Base-by-base conservation (phyloP, 2,113 vertebrate genomes). In the Kryptolebias marmoratus region DNA sequence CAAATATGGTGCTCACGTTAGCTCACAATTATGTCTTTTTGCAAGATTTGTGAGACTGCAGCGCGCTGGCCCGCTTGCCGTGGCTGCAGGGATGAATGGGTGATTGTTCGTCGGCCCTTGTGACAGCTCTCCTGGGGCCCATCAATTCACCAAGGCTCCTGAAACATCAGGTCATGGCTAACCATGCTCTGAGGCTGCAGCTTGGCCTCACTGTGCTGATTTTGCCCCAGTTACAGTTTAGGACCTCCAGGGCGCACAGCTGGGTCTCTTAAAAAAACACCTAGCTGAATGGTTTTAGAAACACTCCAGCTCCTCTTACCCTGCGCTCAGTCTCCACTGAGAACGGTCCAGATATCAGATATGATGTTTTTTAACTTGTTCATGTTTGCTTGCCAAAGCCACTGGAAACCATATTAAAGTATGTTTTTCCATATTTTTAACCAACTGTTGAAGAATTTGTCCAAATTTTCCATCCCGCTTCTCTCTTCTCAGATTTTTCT, bases 181-280 rank as follows among this genome's bases (percentile, higher is more conserved):
- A 80, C 73, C 81, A 65, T 71, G 71, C 73, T 68, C 86, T 79
- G 82, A 74, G 71, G 80, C 81, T 69, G 57, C 72, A 79, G 80
- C 59, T 42, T 59, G 83, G 81, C 83, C 79, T 67, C 81, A 56
- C 71, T 53, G 78, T 42, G 67, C 81, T 70, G 82, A 77, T 75
- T 80, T 71, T 80, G 78, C 85, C 88, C 81, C 78, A 85, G 84
- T 75, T 75, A 78, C 67, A 86, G 75, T 77, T 64, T 57, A 15
- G 80, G 88, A 89, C 90, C 88, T 91, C 87, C 80, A 87, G 87
- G 88, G 81, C 31, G 79, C 92, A 90, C 91, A 90, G 92, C 90
- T 90, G 90, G 88, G 79, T 88, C 75, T 86, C 83, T 86, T 86
- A 92, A 90, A 90, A 88, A 88, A 87, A 83, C 39, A 71, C 52